Evolutionary conservation across 2,888 invertebrate genomes (phyloP), one percentile per base, ranked within the genome.

Genomic region (Agonopterix subpropinquella): DNA sequence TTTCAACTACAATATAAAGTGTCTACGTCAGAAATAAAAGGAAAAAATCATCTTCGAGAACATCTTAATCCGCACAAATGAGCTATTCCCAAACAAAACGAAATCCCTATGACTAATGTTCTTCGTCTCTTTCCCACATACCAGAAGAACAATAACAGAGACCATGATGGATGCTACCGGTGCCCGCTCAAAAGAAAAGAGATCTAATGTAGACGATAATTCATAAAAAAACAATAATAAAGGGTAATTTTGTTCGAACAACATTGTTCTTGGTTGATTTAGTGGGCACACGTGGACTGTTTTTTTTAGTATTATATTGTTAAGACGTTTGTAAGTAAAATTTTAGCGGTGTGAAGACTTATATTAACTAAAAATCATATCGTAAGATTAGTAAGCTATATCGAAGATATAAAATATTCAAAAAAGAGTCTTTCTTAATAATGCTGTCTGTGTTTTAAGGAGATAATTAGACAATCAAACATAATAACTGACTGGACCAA

Each of bases 201-300:
- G 68, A 70, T 76, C 71, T 77, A 67, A 73, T 73, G 78, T 70
- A 71, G 72, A 67, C 76, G 75, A 83, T 85, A 82, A 83, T 82
- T 84, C 80, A 82, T 80, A 77, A 77, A 80, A 65, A 77, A 77
- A 77, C 65, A 73, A 80, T 77, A 79, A 80, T 76, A 78, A 77
- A 67, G 69, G 67, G 69, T 74, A 73, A 77, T 78, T 73, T 72
- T 61, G 65, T 67, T 59, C 59, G 54, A 63, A 69, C 63, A 65
- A 75, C 68, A 77, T 74, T 80, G 78, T 80, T 72, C 59, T 58
- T 67, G 65, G 70, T 70, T 77, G 75, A 80, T 77, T 67, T 70
- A 71, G 68, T 70, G 61, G 61, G 10, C 13, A 11, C 43, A 45
- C 41, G 45, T 41, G 44, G 39, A 10, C 39, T 39, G n/a, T 39